Conservation (phyloP, 2,797 vertebrate genomes). For the Gymnodraco acuticeps region DNA sequence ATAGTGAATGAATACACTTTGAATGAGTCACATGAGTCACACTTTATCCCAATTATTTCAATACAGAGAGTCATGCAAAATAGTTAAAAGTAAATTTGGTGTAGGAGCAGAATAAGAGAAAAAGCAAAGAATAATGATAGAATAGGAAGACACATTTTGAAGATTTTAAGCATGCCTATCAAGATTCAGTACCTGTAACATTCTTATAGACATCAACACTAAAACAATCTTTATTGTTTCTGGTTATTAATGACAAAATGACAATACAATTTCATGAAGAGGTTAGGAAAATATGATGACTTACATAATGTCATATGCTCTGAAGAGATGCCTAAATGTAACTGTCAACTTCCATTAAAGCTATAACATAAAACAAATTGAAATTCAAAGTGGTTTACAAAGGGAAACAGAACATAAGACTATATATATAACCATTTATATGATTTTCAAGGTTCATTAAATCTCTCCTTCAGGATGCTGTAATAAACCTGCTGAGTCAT, state of each 20-base stretch:
- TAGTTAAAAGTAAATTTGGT: not conserved
- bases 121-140: not conserved
- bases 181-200: not conserved
- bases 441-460: not conserved
- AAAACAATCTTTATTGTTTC: not conserved
- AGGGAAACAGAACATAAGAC: no score
- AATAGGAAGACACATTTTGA: not conserved
- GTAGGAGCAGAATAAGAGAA: not conserved
- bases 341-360: not conserved
- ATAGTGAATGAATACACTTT: not conserved
- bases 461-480: not conserved
- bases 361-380: no score
- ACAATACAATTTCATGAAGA: no score
- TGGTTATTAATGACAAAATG: not conserved
- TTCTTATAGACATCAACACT: not conserved
- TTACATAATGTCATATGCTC: not conserved
- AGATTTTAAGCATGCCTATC: not conserved
- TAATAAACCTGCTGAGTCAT: slow-evolving; percentile 20
- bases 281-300: no score
- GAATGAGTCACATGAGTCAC: not conserved
- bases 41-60: not conserved
- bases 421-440: not conserved
- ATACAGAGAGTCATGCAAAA: not conserved
- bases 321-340: not conserved
- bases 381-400: not conserved